Percentiles rank a stretch among this genome's conserved stretches.
These are phyloP conservation scores for Trichacis sp. DNA, from an alignment of 2,888 invertebrate genomes.

Conservation along the genomic window DNA sequence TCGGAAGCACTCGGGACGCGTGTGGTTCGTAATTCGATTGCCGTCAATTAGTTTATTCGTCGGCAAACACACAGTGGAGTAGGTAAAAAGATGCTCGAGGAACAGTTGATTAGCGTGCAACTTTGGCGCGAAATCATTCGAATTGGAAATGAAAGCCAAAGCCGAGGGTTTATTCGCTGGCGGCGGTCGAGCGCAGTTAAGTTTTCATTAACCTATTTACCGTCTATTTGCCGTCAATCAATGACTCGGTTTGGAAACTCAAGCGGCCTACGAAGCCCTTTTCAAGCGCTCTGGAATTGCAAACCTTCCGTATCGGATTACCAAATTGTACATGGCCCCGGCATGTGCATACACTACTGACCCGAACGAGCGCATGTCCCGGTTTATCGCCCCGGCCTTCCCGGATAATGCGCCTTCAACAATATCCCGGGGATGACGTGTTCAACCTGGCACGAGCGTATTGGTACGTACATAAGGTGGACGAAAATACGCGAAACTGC, in stretches of 20 bases:
- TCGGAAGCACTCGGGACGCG: too few relatives aligned
- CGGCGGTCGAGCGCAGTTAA: neutral
- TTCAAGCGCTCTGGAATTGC: neutral
- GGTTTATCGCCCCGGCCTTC: too few relatives aligned
- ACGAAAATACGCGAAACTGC: constrained; percentile 1
- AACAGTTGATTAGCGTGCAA: neutral
- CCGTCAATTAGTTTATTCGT: neutral
- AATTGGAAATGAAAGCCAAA: neutral
- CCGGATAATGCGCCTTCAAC: too few relatives aligned
- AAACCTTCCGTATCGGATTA: neutral
- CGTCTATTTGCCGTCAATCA: neutral
- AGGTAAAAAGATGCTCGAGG: neutral
- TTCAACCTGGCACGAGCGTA: too few relatives aligned
- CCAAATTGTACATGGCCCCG: neutral
- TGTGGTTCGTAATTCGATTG: neutral
- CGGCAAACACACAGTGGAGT: neutral
- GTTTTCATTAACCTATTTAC: neutral
- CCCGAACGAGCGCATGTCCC: too few relatives aligned
- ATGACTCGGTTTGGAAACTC: neutral
- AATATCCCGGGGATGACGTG: too few relatives aligned
- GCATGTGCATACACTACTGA: too few relatives aligned
- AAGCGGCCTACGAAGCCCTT: neutral
- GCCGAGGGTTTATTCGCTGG: neutral
- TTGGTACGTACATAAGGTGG: neutral
- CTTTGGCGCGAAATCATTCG: neutral